Conservation (phyloP, 1,140 invertebrate genomes). For the Hyles euphorbiae region DNA sequence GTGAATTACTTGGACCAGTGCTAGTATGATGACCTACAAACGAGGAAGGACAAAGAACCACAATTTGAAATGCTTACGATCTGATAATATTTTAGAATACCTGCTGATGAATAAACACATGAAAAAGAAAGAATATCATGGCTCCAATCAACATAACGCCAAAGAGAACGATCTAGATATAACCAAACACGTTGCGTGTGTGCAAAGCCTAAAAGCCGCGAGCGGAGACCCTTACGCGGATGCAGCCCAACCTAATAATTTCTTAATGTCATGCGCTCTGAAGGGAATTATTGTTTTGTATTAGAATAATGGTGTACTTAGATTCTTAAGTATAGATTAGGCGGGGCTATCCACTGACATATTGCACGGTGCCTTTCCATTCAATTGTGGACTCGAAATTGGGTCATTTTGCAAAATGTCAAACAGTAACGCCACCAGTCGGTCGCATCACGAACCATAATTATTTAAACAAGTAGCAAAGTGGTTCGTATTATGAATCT, state of each 20-base stretch:
- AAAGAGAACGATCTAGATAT: no score
- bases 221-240: slow-evolving; percentile 61
- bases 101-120: no score
- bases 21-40: no score
- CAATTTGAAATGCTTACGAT: no score
- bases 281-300: slow-evolving; percentile 72
- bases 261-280: slow-evolving; percentile 70
- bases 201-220: slow-evolving; percentile 32
- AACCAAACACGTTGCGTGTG: slow-evolving; percentile 12
- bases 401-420: slow-evolving; percentile 24
- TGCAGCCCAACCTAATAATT: slow-evolving; percentile 67
- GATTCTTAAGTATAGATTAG: slow-evolving; percentile 59
- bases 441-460: slow-evolving; percentile 36
- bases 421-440: slow-evolving; percentile 7
- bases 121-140: no score
- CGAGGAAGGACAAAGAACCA: no score
- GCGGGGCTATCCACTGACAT: slow-evolving; percentile 25
- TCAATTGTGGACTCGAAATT: slow-evolving; percentile 22
- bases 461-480: slow-evolving; percentile 27
- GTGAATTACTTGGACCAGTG: no score
- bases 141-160: no score
- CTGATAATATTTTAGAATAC: no score
- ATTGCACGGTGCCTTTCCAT: slow-evolving; percentile 22
- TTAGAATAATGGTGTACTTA: slow-evolving; percentile 62
- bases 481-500: not conserved